Percentiles rank a stretch among this genome's conserved stretches.
Evolutionary conservation across 2,888 invertebrate genomes (phyloP).

Genomic region (Drosophila vallismaia): DNA sequence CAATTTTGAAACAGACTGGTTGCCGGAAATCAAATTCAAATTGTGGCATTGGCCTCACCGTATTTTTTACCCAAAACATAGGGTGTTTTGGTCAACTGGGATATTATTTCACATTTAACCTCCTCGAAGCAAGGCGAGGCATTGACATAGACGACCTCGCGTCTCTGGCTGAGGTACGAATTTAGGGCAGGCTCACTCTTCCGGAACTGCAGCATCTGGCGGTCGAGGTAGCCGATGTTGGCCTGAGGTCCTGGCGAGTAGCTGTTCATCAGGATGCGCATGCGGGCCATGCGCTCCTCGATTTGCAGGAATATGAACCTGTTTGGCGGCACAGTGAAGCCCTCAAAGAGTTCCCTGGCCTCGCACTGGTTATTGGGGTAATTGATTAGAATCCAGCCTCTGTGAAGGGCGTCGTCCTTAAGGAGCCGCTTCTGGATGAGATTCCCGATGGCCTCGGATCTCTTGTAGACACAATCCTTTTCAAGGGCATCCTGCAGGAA

Average conservation of each 20-base stretch:
- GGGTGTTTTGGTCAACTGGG: slow-evolving; percentile 65
- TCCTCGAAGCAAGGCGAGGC: slow-evolving; percentile 55
- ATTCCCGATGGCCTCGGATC: slow-evolving; percentile 66
- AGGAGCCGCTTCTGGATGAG: slow-evolving; percentile 76
- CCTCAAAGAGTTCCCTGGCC: slow-evolving; percentile 85
- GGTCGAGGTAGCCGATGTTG: slow-evolving; percentile 62
- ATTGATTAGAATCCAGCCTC: slow-evolving; percentile 87
- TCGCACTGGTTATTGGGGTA: slow-evolving; percentile 85
- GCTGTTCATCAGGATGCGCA: slow-evolving; percentile 63
- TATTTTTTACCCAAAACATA: slow-evolving; percentile 76
- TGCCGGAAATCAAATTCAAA: slow-evolving; percentile 49
- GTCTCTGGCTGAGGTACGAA: slow-evolving; percentile 71
- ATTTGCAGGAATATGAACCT: slow-evolving; percentile 79
- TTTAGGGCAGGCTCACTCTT: slow-evolving; percentile 59
- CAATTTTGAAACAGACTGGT: slow-evolving; percentile 21
- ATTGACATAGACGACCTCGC: slow-evolving; percentile 74
- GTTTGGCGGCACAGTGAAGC: slow-evolving; percentile 86
- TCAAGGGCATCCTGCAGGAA: slow-evolving; percentile 65
- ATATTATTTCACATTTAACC: slow-evolving; percentile 68
- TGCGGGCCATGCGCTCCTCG: slow-evolving; percentile 66
- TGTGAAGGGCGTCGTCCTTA: slow-evolving; percentile 84
- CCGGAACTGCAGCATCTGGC: slow-evolving; percentile 74
- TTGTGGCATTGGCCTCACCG: slow-evolving; percentile 48
- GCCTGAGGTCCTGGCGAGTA: slow-evolving; percentile 65
- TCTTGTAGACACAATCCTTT: slow-evolving; percentile 56